Conservation (phyloP, 2,888 invertebrate genomes). For the Cephus sareptanus region DNA sequence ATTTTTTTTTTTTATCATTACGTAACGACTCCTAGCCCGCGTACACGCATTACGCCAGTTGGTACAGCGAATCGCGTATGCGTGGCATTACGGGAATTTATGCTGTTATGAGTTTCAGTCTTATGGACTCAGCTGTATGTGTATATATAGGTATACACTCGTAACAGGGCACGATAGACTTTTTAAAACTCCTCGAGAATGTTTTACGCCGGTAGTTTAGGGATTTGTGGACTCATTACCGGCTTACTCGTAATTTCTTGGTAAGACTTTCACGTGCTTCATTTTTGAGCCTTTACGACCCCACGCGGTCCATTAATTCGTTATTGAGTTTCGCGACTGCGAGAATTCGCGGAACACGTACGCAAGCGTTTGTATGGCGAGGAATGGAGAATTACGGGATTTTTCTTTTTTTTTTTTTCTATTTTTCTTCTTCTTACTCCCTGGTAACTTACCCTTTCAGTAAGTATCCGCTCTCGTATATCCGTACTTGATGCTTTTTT, state of each 20-base stretch:
- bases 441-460: not conserved
- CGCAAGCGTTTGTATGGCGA: not conserved
- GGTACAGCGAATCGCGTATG: not conserved
- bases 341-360: not conserved
- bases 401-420: not conserved
- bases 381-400: not conserved
- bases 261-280: not conserved
- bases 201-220: not conserved
- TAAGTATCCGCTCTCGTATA: not conserved
- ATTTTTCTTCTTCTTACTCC: not conserved
- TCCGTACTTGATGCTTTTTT: not conserved
- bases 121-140: not conserved
- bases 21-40: not conserved
- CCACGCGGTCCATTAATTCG: not conserved
- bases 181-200: not conserved
- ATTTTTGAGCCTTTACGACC: not conserved
- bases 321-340: constrained; percentile 1
- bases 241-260: not conserved
- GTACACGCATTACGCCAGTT: not conserved
- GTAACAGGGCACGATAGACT: not conserved
- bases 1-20: not conserved
- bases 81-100: not conserved
- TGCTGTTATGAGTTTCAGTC: not conserved
- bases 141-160: not conserved
- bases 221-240: not conserved